Percentiles rank a stretch among this genome's conserved stretches.
phyloP scores from a whole-genome alignment of 2,113 vertebrate species.

The Rhinichthys klamathensis region DNA sequence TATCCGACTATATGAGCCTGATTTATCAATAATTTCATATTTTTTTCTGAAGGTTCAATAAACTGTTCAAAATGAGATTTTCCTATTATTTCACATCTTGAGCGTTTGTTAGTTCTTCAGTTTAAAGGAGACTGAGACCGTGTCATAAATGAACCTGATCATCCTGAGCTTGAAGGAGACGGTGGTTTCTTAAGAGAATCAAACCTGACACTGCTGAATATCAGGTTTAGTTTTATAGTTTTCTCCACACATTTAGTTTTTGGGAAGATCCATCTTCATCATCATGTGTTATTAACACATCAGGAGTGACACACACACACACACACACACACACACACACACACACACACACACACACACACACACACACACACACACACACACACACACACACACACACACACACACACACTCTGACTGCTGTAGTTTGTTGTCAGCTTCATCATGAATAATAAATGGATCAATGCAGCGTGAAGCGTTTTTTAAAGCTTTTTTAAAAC shows the following conservation, averaged over 20 bases:
- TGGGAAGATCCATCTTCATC: background rate
- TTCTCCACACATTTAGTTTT: background rate
- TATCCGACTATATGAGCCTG: background rate
- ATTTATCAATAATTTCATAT: too few species aligned
- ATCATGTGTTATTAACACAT: background rate
- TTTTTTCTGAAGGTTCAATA: background rate
- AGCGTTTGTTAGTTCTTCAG: too few species aligned
- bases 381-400: background rate
- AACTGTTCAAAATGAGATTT: too few species aligned
- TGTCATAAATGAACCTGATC: too few species aligned
- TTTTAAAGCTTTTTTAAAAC: slow-evolving; percentile 51
- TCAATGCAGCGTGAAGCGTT: slow-evolving; percentile 53
- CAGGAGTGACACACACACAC: background rate
- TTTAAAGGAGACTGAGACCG: too few species aligned
- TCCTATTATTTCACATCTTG: too few species aligned
- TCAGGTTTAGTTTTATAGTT: too few species aligned
- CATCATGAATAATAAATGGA: slow-evolving; percentile 65
- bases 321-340: background rate
- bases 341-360: background rate
- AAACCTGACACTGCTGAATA: too few species aligned
- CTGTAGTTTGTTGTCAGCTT: slow-evolving; percentile 54
- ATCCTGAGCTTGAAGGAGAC: too few species aligned
- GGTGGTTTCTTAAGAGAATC: too few species aligned
- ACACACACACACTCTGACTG: background rate
- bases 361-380: background rate